Conservation (phyloP, 2,797 vertebrate genomes). For the Scolopax rusticola region DNA sequence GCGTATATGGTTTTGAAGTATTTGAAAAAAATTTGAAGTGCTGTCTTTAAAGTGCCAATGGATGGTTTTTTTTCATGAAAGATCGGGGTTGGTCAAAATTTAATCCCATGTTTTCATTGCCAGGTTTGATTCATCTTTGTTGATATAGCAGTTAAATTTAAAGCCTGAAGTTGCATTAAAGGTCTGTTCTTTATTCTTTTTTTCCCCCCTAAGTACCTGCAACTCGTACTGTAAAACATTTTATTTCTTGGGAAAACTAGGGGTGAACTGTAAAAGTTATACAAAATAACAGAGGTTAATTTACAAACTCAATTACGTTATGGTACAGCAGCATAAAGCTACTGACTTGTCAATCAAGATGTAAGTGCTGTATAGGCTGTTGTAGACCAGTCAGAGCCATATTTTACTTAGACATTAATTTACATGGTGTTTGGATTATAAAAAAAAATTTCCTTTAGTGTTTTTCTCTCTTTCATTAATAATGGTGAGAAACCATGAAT, state of each 20-base stretch:
- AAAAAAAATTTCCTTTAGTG: not conserved
- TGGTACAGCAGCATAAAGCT: not conserved
- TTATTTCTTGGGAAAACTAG: not conserved
- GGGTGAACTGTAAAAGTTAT: not conserved
- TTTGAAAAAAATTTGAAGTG: not conserved
- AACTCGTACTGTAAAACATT: not conserved
- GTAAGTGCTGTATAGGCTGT: not conserved
- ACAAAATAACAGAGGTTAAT: rapidly evolving
- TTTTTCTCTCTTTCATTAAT: not conserved
- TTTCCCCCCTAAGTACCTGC: not conserved
- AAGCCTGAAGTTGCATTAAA: not conserved
- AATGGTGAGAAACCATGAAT: not conserved
- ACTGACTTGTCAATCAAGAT: rapidly evolving
- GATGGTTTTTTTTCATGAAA: not conserved
- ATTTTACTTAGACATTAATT: not conserved
- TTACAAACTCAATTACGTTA: rapidly evolving
- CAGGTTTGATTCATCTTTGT: not conserved
- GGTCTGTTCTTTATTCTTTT: not conserved
- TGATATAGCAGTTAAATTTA: not conserved
- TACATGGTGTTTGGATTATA: rapidly evolving
- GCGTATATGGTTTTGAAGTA: not conserved
- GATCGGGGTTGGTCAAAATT: not conserved
- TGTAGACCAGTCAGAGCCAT: not conserved
- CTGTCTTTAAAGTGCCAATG: not conserved
- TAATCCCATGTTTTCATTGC: rapidly evolving